Percentiles rank a stretch among this genome's conserved stretches.
Conservation (phyloP, 2,797 vertebrate genomes). For the Thalassophryne amazonica region DNA sequence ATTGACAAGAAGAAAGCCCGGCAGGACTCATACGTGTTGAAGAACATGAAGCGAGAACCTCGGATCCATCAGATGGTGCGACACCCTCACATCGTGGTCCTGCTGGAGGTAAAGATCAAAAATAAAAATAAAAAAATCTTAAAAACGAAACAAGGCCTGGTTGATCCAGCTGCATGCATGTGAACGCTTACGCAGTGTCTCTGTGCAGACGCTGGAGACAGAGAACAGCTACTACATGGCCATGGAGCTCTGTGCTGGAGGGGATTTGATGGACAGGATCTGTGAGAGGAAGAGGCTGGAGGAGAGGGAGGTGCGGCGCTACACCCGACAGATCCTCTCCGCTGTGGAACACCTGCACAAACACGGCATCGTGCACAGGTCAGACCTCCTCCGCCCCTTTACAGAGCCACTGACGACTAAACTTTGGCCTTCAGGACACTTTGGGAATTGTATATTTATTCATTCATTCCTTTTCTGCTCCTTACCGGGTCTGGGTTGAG, state of each 20-base stretch:
- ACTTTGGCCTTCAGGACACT: too few species aligned
- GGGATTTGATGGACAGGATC: constrained; percentile 86
- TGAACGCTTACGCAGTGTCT: background rate
- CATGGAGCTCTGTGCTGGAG: constrained; percentile 83
- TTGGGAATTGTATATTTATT: too few species aligned
- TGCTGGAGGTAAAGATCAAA: constrained; percentile 71
- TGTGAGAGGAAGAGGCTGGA: constrained; percentile 81
- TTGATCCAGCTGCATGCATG: too few species aligned
- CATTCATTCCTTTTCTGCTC: too few species aligned
- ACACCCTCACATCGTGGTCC: constrained; percentile 79
- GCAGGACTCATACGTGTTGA: constrained; percentile 82
- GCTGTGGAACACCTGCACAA: constrained; percentile 81
- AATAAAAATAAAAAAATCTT: background rate
- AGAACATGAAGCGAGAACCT: constrained; percentile 86
- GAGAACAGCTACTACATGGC: constrained; percentile 88
- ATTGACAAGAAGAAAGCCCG: constrained; percentile 89
- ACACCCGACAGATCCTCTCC: constrained; percentile 82
- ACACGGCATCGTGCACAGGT: constrained; percentile 84
- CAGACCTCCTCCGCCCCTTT: constrained; percentile 1
- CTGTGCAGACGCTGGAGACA: constrained; percentile 81
- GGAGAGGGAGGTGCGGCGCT: constrained; percentile 82
- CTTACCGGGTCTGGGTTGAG: too few species aligned
- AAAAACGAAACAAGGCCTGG: too few species aligned
- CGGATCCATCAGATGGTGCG: constrained; percentile 85
- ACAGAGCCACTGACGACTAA: too few species aligned